A percentile compares a stretch with the other conserved stretches of the same genome.
Conservation (phyloP, 1,140 invertebrate genomes). For the Manduca sexta region DNA sequence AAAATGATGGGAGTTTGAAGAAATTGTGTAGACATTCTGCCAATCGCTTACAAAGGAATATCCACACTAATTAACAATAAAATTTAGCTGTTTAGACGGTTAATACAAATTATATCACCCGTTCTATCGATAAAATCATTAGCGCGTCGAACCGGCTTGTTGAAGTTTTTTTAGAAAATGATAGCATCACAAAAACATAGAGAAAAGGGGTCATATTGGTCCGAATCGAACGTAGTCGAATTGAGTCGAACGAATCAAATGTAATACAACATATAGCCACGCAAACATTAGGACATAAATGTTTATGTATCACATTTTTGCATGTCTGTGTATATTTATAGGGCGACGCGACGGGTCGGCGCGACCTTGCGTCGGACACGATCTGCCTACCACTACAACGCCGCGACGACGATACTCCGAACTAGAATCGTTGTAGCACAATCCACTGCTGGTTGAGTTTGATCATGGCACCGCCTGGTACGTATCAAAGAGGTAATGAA, state of each 20-base stretch:
- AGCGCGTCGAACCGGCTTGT: too few species aligned
- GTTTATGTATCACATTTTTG: slow-evolving; percentile 54
- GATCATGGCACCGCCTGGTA: background rate
- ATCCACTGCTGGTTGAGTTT: slow-evolving; percentile 27
- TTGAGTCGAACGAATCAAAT: slow-evolving; percentile 8
- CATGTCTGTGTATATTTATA: slow-evolving; percentile 66
- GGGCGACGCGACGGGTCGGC: slow-evolving; percentile 50
- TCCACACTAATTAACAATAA: too few species aligned
- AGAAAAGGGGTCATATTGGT: too few species aligned
- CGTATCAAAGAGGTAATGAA: slow-evolving; percentile 18
- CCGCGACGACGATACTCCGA: background rate
- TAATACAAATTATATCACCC: too few species aligned
- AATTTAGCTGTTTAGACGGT: too few species aligned
- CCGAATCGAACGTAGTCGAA: too few species aligned
- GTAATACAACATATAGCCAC: slow-evolving; percentile 12
- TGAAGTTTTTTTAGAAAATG: too few species aligned
- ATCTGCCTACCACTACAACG: slow-evolving; percentile 24
- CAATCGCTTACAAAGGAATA: too few species aligned
- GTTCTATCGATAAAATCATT: too few species aligned
- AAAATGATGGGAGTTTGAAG: too few species aligned
- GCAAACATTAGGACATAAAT: slow-evolving; percentile 30
- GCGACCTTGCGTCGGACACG: slow-evolving; percentile 62
- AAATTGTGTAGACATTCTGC: too few species aligned
- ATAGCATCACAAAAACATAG: too few species aligned
- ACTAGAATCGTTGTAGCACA: background rate